phyloP scores from a whole-genome alignment of 2,797 vertebrate genomes.

The Muscicapa striata region DNA sequence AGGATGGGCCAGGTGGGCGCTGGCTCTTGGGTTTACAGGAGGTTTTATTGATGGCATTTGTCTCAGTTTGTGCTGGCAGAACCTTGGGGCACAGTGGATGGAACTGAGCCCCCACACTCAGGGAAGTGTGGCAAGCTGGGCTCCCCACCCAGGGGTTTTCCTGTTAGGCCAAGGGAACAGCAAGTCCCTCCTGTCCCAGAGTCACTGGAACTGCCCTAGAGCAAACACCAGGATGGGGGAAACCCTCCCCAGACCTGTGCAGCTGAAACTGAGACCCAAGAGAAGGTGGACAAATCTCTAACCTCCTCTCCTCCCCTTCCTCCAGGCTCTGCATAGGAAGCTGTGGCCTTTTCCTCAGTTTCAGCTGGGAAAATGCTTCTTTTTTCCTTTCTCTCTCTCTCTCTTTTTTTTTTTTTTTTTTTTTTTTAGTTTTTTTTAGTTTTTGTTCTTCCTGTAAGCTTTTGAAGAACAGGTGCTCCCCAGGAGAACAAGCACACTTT shows the following conservation, averaged over 20 bases:
- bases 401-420: neutral
- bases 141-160: fast-evolving
- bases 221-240: neutral
- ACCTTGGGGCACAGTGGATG: fast-evolving
- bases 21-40: neutral
- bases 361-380: neutral
- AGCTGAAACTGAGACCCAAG: neutral
- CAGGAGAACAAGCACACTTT: neutral
- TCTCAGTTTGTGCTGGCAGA: neutral
- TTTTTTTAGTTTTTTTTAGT: neutral
- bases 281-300: neutral
- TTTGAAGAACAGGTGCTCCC: neutral
- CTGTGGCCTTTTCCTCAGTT: neutral
- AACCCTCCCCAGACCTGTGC: neutral
- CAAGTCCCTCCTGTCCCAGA: neutral
- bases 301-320: neutral
- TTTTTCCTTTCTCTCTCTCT: too few species aligned
- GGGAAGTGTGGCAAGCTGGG: neutral
- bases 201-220: neutral
- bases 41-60: neutral
- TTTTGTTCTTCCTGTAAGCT: neutral
- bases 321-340: neutral
- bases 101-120: neutral
- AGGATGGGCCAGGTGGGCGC: neutral
- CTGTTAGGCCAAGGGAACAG: neutral